Evolutionary conservation across 2,888 invertebrate species (phyloP).

Genomic region (Metacarcinus magister): DNA sequence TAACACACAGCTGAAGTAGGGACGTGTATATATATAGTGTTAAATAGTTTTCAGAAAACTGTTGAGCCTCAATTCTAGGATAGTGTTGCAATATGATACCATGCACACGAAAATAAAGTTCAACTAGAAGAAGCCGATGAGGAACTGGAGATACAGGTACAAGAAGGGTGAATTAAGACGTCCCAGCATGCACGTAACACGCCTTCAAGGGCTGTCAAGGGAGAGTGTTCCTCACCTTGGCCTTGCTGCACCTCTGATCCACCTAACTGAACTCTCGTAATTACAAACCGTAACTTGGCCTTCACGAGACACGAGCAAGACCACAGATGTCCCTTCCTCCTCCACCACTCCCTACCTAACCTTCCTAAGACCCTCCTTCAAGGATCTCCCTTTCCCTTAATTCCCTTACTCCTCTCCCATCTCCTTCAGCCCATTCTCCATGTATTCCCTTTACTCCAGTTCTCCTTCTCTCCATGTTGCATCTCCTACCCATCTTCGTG

Average conservation of each 20-base stretch:
- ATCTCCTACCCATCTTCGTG: too few relatives aligned
- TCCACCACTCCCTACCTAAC: not conserved
- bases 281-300: not conserved
- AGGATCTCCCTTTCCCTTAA: not conserved
- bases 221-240: not conserved
- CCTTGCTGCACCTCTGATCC: not conserved
- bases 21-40: too few relatives aligned
- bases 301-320: not conserved
- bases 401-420: not conserved
- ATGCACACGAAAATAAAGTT: too few relatives aligned
- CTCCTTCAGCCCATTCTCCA: not conserved
- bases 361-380: not conserved
- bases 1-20: too few relatives aligned
- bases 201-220: not conserved
- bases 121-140: too few relatives aligned
- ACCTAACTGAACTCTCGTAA: conserved; percentile 10
- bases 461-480: not conserved
- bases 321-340: not conserved
- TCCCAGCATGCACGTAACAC: not conserved
- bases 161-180: not conserved
- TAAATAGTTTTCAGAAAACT: too few relatives aligned
- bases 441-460: not conserved
- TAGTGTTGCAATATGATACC: too few relatives aligned
- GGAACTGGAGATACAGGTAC: too few relatives aligned
- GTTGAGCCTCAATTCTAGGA: too few relatives aligned